Evolutionary conservation across 2,113 vertebrate species (phyloP).

Genomic region (Ictidomys tridecemlineatus): DNA sequence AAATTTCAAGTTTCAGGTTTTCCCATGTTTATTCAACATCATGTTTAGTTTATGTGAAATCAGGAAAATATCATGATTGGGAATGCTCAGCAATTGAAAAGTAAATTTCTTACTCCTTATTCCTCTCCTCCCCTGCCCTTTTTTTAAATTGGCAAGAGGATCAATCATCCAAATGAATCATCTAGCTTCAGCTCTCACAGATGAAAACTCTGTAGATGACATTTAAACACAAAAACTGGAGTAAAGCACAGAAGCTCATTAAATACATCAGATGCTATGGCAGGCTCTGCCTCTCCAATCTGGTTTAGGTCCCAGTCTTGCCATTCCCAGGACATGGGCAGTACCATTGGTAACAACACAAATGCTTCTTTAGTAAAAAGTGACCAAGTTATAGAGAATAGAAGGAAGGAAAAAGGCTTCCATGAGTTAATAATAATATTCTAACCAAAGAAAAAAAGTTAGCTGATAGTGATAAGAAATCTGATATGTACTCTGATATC

Average conservation of each 20-base stretch:
- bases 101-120: background rate
- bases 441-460: background rate
- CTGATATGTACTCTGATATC: background rate
- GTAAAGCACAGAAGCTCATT: background rate
- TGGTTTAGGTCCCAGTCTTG: background rate
- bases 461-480: background rate
- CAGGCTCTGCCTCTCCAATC: background rate
- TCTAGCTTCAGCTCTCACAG: background rate
- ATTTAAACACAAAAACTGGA: background rate
- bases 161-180: background rate
- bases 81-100: background rate
- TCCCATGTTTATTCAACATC: background rate
- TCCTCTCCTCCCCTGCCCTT: background rate
- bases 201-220: background rate
- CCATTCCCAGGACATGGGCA: background rate
- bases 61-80: background rate
- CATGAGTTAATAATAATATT: background rate
- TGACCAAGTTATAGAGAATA: background rate
- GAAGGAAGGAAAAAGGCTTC: background rate
- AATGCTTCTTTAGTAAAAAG: background rate
- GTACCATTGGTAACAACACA: background rate
- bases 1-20: background rate
- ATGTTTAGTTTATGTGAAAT: background rate
- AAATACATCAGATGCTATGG: background rate
- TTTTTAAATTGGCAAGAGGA: no score